Evolutionary conservation across 2,888 invertebrate species (phyloP), one percentile per base, ranked within the genome.

Genomic region (Schizaphis graminum): DNA sequence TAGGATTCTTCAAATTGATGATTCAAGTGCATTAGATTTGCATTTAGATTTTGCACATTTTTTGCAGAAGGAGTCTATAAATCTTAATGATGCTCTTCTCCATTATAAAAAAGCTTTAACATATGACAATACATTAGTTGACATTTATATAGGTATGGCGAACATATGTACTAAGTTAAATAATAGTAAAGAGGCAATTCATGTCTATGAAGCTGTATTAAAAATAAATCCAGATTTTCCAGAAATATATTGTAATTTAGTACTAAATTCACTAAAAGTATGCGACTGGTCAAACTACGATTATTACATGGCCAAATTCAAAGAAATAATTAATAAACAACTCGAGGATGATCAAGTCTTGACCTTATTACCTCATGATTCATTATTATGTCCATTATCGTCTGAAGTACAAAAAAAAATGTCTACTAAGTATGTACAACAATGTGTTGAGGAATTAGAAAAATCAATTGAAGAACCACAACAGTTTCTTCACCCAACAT

Each of bases 81-180:
- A 99, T 96, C 97, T 99, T 91, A 98, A 98, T 95, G 99, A 99
- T 96, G 99, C 99, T 7, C 97, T 99, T 92, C 97, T 98, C 97
- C 99, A 99, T 96, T 99, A 99, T 96, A 99, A 98, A 96, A 99
- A 99, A 96, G 99, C 99, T 85, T 99, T 99, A 95, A 97, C 98
- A 95, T 99, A 99, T 96, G 99, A 99, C 95, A 99, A 99, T 49
- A 98, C 98, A 84, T 99, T 99, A 96, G 99, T 99, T 90, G 99
- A 99, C 96, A 99, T 99, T 26, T 99, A 99, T 96, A 99, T 99
- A 95, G 99, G 99, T 96, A 99, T 99, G 99, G 99, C 99, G 88
- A 99, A 99, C 96, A 99, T 99, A 3, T 96, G 99, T 94, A 99
- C 99, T 96, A 99, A 99, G 96, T 97, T 99, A 97, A 99, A 99